Evolutionary conservation across 2,888 invertebrate species (phyloP).

Genomic region (Caenorhabditis drosophilae): DNA sequence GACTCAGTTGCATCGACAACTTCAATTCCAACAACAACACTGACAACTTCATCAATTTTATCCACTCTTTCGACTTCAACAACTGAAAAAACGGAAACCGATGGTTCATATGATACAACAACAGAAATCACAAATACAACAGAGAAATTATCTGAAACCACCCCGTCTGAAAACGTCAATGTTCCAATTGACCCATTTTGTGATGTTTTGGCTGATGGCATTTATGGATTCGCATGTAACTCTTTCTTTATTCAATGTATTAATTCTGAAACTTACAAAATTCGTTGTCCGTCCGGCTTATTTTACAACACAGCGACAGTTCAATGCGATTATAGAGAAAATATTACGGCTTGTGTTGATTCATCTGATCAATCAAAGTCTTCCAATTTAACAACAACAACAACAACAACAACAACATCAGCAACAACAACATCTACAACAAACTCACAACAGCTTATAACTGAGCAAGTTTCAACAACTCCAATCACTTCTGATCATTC

Average conservation of each 20-base stretch:
- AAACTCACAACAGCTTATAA: too few relatives aligned
- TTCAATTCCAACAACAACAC: not conserved
- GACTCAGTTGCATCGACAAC: not conserved
- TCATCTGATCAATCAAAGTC: too few relatives aligned
- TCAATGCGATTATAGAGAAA: conserved; percentile 42
- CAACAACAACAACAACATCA: not conserved
- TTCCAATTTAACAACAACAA: conserved; percentile 15
- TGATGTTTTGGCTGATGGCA: conserved; percentile 38
- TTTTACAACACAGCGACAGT: conserved; percentile 37
- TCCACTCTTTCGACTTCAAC: not conserved
- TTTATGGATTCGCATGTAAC: conserved; percentile 34
- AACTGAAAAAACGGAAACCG: not conserved
- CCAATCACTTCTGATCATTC: not conserved
- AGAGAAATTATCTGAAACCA: not conserved
- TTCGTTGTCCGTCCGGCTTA: conserved; percentile 50
- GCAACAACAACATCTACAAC: too few relatives aligned
- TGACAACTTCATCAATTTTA: not conserved
- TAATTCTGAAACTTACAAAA: conserved; percentile 17
- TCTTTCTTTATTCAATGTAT: conserved; percentile 29
- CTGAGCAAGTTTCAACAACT: too few relatives aligned
- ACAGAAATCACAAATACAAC: not conserved
- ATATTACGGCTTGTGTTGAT: conserved; percentile 51
- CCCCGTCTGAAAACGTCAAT: not conserved
- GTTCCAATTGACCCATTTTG: conserved; percentile 26
- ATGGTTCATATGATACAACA: not conserved